phyloP scores from a whole-genome alignment of 2,797 vertebrate genomes.

The Tamandua tetradactyla region DNA sequence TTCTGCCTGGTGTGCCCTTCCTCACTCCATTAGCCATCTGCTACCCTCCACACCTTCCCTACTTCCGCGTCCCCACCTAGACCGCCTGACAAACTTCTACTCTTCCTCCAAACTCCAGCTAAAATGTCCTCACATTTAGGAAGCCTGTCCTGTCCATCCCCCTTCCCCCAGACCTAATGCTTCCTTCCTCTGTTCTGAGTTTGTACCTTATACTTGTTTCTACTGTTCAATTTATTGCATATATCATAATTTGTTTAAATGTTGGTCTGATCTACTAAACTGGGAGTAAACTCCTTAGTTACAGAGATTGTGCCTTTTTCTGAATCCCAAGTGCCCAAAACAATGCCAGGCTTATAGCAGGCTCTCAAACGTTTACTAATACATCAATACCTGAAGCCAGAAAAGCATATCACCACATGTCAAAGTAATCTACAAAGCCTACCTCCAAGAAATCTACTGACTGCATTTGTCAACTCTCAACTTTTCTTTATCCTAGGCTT shows the following conservation, averaged over 20 bases:
- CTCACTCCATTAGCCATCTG: not conserved
- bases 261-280: not conserved
- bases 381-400: not conserved
- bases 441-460: not conserved
- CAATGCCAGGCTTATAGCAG: not conserved
- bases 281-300: not conserved
- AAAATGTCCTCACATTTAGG: slow-evolving; percentile 38
- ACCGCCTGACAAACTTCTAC: not conserved
- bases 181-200: slow-evolving; percentile 4
- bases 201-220: not conserved
- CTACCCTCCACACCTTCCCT: not conserved
- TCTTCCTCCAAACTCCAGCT: slow-evolving; percentile 23
- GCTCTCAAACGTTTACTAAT: slow-evolving; percentile 5
- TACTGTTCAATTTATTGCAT: slow-evolving; percentile 10
- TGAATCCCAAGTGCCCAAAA: not conserved
- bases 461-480: not conserved
- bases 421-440: not conserved
- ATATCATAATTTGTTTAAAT: not conserved
- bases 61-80: not conserved
- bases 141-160: not conserved
- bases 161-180: not conserved
- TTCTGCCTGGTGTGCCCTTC: not conserved
- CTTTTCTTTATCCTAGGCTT: slow-evolving; percentile 5
- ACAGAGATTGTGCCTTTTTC: not conserved
- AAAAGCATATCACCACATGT: not conserved